phyloP scores from a whole-genome alignment of 2,888 invertebrate species.

The Yponomeuta malinellus region DNA sequence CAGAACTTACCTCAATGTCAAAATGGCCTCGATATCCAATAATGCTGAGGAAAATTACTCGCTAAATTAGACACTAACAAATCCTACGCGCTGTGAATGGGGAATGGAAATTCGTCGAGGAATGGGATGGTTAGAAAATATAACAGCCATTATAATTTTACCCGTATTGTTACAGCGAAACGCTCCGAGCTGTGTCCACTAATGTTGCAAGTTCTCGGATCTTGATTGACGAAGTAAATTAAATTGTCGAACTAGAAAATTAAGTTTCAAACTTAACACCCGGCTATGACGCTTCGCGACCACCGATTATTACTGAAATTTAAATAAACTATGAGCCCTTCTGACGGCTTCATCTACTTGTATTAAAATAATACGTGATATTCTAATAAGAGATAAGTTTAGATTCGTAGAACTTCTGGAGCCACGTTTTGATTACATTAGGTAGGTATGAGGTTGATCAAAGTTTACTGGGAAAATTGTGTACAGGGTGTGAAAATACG shows the following conservation, averaged over 20 bases:
- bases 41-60: neutral
- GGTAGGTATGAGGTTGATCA: neutral
- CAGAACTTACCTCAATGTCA: neutral
- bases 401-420: too few species aligned
- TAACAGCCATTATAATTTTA: neutral
- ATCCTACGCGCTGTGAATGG: neutral
- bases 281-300: conserved; percentile 9
- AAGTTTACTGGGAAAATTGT: neutral
- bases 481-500: neutral
- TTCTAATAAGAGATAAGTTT: too few species aligned
- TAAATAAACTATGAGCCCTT: neutral
- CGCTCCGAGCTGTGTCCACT: conserved; percentile 2
- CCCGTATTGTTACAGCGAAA: neutral
- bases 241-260: conserved; percentile 55
- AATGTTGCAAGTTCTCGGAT: conserved; percentile 14
- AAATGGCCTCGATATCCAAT: neutral
- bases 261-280: conserved; percentile 57
- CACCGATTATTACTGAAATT: neutral
- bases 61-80: neutral
- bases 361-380: too few species aligned
- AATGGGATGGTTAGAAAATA: neutral
- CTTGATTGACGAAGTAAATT: conserved; percentile 54
- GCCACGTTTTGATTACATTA: too few species aligned
- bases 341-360: neutral
- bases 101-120: neutral